phyloP scores from a whole-genome alignment of 64 coral and sea anemone genomes.

The Acropora yongei region DNA sequence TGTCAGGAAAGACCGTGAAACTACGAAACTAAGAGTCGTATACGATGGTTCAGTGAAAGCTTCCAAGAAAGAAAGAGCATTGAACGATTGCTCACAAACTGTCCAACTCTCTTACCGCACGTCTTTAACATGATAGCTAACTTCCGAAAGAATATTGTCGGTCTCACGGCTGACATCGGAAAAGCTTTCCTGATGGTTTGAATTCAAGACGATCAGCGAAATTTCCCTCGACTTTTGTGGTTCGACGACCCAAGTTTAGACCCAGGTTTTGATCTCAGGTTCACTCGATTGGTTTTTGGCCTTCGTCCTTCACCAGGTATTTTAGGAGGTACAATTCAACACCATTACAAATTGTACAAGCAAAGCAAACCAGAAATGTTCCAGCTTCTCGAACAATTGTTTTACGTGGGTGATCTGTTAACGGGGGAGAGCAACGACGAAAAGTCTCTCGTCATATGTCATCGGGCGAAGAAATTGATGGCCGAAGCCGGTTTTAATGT shows the following conservation, averaged over 20 bases:
- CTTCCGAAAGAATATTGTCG: constrained; percentile 18
- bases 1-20: constrained; percentile 10
- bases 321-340: constrained; percentile 12
- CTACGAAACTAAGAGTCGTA: constrained; percentile 29
- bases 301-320: background rate
- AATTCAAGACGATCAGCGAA: constrained; percentile 40
- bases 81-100: constrained; percentile 44
- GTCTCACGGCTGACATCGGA: constrained; percentile 47
- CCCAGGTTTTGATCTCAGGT: constrained; percentile 28
- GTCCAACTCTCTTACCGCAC: background rate
- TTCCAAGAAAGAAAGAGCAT: background rate
- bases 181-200: constrained; percentile 40
- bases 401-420: constrained; percentile 41
- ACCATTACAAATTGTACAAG: constrained; percentile 8
- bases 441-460: background rate
- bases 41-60: constrained; percentile 49
- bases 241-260: constrained; percentile 24
- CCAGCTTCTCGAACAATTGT: background rate
- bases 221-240: constrained; percentile 57
- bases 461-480: constrained; percentile 47
- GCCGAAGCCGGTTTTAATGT: constrained; percentile 52
- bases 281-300: constrained; percentile 49
- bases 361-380: constrained; percentile 3
- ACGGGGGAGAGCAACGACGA: background rate
- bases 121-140: constrained; percentile 24